A percentile compares a stretch with the other conserved stretches of the same genome.
Conservation (phyloP, 2,113 vertebrate genomes). For the Natator depressus region DNA sequence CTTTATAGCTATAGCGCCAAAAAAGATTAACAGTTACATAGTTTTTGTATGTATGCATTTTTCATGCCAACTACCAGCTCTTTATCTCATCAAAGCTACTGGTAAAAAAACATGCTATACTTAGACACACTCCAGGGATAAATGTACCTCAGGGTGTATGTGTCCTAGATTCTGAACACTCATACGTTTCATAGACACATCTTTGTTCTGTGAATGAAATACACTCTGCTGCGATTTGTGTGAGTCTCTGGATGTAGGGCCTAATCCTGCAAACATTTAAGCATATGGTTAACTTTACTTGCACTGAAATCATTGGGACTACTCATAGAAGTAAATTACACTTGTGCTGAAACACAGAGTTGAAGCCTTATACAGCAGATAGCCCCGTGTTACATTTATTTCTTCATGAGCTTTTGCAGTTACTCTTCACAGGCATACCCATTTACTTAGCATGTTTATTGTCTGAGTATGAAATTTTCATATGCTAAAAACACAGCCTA, state of each 20-base stretch:
- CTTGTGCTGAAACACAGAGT: neutral
- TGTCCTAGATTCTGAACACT: neutral
- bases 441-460: neutral
- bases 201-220: neutral
- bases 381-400: neutral
- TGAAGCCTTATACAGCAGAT: neutral
- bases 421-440: neutral
- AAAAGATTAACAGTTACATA: neutral
- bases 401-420: neutral
- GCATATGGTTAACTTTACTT: neutral
- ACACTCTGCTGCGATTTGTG: neutral
- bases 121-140: neutral
- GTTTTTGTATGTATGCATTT: neutral
- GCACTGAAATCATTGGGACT: neutral
- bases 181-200: neutral
- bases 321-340: neutral
- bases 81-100: neutral
- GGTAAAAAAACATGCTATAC: neutral
- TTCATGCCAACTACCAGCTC: neutral
- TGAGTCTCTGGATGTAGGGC: neutral
- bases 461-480: neutral
- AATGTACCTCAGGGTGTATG: neutral
- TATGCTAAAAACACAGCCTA: constrained; percentile 22
- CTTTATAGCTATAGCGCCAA: neutral
- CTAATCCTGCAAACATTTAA: neutral